A percentile compares a stretch with the other conserved stretches of the same genome.
These are phyloP conservation scores for Pontoporia blainvillei DNA, from an alignment of 2,113 vertebrate genomes.

Conservation along the genomic window DNA sequence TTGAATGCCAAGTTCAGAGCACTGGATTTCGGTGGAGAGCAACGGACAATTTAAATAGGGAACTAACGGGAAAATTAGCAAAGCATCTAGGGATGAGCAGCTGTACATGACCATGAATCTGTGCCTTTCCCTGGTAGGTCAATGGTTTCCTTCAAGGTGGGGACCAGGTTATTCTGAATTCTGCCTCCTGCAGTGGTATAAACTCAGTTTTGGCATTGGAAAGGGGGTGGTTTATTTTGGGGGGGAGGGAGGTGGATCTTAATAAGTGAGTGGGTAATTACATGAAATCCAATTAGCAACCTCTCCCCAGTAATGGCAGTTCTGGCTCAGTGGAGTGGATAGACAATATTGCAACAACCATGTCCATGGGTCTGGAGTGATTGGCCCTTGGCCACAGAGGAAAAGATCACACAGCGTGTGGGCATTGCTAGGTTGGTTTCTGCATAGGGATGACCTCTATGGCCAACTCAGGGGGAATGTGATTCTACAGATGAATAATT, in stretches of 20 bases:
- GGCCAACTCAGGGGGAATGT: neutral
- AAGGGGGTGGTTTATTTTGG: neutral
- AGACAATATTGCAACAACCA: neutral
- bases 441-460: neutral
- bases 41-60: neutral
- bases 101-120: neutral
- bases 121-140: neutral
- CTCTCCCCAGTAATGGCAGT: neutral
- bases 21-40: neutral
- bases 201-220: neutral
- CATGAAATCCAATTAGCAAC: neutral
- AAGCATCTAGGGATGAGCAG: neutral
- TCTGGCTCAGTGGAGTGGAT: neutral
- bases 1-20: neutral
- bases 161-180: neutral
- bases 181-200: neutral
- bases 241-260: neutral
- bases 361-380: neutral
- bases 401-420: neutral
- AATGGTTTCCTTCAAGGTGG: neutral
- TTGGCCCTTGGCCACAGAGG: neutral
- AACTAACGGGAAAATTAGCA: neutral
- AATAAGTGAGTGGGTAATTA: neutral
- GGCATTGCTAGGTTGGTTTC: neutral
- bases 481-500: neutral